Percentiles rank a stretch among this genome's conserved stretches.
Conservation (phyloP, 2,113 vertebrate species). For the Xenus cinereus region DNA sequence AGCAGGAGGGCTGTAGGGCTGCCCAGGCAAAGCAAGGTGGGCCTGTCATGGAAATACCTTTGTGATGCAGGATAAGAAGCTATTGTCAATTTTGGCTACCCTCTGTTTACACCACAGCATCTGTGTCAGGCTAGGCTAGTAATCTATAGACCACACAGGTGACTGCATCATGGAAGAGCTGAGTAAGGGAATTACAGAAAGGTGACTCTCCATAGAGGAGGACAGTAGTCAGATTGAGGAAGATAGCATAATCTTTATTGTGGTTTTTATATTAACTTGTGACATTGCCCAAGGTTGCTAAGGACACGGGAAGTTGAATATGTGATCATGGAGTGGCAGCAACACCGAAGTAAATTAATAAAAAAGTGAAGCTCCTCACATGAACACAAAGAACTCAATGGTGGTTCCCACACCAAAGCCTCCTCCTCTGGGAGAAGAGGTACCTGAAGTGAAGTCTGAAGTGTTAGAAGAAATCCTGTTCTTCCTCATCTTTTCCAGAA, state of each 20-base stretch:
- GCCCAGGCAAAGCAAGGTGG: background rate
- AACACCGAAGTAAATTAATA: background rate
- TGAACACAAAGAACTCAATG: background rate
- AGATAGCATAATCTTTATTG: constrained; percentile 29
- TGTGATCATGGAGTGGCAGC: background rate
- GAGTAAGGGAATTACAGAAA: background rate
- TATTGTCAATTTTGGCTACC: background rate
- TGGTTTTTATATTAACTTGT: constrained; percentile 20
- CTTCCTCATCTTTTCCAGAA: background rate
- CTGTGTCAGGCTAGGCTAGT: background rate
- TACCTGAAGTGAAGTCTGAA: background rate
- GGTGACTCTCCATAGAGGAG: background rate
- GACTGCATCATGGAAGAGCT: background rate
- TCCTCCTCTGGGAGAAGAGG: background rate
- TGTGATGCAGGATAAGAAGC: background rate
- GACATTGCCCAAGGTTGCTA: background rate
- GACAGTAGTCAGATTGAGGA: background rate
- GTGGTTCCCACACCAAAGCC: background rate
- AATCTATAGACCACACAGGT: background rate
- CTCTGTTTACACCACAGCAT: background rate
- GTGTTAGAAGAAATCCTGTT: background rate
- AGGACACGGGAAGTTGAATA: background rate
- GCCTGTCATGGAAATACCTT: background rate
- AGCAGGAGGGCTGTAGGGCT: background rate
- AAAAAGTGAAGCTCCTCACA: background rate